Conservation (phyloP, 2,797 vertebrate species). For the Pelodytes ibericus region DNA sequence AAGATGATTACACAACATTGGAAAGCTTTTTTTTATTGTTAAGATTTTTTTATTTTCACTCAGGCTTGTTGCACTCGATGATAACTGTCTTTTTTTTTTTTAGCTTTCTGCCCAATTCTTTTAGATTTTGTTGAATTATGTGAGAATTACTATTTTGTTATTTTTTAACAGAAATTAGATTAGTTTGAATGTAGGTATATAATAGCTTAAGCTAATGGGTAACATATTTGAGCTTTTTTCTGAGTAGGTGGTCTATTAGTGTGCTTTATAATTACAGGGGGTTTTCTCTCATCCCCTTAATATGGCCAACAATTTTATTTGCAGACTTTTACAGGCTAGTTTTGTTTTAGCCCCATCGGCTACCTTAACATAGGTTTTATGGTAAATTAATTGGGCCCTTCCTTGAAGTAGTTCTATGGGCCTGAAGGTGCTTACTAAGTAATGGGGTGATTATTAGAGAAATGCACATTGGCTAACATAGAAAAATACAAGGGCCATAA, state of each 20-base stretch:
- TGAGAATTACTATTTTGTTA: too few species aligned
- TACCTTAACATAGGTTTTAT: constrained; percentile 50
- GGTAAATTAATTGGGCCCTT: constrained; percentile 54
- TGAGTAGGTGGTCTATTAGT: constrained; percentile 53
- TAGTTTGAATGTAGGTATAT: neutral
- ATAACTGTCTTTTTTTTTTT: too few species aligned
- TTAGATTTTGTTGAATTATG: too few species aligned
- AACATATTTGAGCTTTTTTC: constrained; percentile 31
- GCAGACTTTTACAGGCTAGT: constrained; percentile 43
- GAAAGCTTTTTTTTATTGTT: too few species aligned
- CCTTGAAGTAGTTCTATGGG: constrained; percentile 45
- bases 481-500: constrained; percentile 51
- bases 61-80: too few species aligned
- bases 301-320: constrained; percentile 34
- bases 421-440: constrained; percentile 55
- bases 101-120: too few species aligned
- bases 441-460: constrained; percentile 57
- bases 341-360: constrained; percentile 45
- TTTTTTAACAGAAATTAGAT: neutral
- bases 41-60: too few species aligned
- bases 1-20: too few species aligned
- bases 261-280: constrained; percentile 46
- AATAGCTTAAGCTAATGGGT: neutral
- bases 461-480: constrained; percentile 45
- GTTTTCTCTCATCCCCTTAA: constrained; percentile 51